Conservation (phyloP, 2,797 vertebrate genomes). For the Semaprochilodus insignis region DNA sequence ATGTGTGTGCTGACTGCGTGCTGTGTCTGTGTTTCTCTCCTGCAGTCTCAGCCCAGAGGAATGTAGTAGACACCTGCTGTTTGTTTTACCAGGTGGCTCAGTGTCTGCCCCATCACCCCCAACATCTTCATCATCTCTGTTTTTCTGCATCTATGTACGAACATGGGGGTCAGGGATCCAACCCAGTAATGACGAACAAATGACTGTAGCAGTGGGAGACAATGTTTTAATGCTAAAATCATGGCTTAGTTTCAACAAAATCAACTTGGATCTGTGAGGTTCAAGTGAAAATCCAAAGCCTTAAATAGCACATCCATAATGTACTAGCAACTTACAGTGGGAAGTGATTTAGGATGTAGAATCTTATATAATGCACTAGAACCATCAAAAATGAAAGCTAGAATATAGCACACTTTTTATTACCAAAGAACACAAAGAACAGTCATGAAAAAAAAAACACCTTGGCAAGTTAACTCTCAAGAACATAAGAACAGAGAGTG, state of each 20-base stretch:
- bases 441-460: too few species aligned
- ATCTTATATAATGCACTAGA: too few species aligned
- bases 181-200: background rate
- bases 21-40: constrained; percentile 5
- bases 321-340: background rate
- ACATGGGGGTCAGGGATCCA: constrained; percentile 7
- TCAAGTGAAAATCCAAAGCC: background rate
- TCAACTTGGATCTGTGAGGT: background rate
- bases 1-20: constrained; percentile 1
- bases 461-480: too few species aligned
- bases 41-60: constrained; percentile 30
- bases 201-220: background rate
- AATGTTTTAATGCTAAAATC: background rate
- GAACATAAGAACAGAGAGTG: too few species aligned
- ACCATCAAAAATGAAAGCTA: too few species aligned
- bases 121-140: background rate
- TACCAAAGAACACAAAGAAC: too few species aligned
- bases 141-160: background rate
- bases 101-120: constrained; percentile 30
- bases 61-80: constrained; percentile 46
- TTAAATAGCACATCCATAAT: background rate
- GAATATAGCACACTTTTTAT: too few species aligned
- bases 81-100: constrained; percentile 46
- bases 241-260: too few species aligned
- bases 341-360: too few species aligned